Base-by-base conservation (phyloP, 1,140 invertebrate genomes). In the Brachionus angularis region DNA sequence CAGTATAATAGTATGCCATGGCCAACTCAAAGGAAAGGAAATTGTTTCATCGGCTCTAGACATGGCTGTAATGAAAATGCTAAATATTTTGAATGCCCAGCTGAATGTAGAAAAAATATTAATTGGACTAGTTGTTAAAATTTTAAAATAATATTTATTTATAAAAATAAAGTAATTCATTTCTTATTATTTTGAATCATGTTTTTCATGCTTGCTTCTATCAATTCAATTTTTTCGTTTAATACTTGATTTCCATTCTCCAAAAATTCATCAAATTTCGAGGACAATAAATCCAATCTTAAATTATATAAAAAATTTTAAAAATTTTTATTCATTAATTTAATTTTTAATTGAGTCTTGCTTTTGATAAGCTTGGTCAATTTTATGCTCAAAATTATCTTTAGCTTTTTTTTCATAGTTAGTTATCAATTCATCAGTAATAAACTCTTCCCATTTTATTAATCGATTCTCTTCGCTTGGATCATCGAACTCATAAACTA, bases 301-400 rank as follows among this genome's bases (percentile, higher is more conserved):
- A 18, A 55, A 36, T 25, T 5, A 27, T 16, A 55, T 16, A 47
- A 47, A 58, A 36, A 42, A 8, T 33, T 1, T 34, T 7, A 23
- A 34, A 34, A n/a, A 58, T 58, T 21, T 42, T 42, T 3, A 23
- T 7, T 8, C 14, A 8, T 18, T 2, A 5, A 14, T 52, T 5
- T 12, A 10, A 52, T 27, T 3, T 52, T 52, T 14, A 39, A 61
- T 46, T 14, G 18, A 2, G 4, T 21, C n/a, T 14, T 50, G 47
- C 62, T 50, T 67, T 34, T 67, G 39, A n/a, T 31, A 67, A 34
- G 34, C 36, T 67, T 67, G n/a, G 21, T 67, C 42, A 33, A 67
- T 16, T 25, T 29, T 27, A 1, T 5, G 18, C 18, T 47, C 62
- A 33, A 67, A 67, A n/a, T 67, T 50, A 21, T 49, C 42, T 14